phyloP scores from a whole-genome alignment of 2,113 vertebrate species.

The Gadus chalcogrammus region DNA sequence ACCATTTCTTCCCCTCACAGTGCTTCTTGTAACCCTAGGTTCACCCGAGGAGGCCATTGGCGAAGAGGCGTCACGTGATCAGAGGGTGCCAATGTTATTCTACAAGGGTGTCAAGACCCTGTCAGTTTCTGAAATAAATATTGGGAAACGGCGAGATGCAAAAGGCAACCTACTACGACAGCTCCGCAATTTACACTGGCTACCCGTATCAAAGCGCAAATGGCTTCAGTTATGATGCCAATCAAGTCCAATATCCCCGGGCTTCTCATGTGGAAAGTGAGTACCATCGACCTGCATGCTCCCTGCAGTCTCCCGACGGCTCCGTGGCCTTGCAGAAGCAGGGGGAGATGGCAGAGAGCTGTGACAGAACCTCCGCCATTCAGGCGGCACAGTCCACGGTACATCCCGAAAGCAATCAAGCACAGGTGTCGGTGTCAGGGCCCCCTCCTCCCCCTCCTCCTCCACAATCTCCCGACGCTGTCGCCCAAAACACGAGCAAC shows the following conservation, averaged over 20 bases:
- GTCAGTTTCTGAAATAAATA: conserved; percentile 99
- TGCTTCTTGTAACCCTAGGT: conserved; percentile 94
- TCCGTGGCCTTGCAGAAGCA: conserved; percentile 84
- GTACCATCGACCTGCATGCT: conserved; percentile 95
- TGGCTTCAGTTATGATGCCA: conserved; percentile 96
- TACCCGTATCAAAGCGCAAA: conserved; percentile 98
- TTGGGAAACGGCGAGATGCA: conserved; percentile 99
- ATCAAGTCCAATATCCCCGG: conserved; percentile 92
- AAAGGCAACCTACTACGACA: conserved; percentile 99
- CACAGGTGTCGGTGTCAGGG: conserved; percentile 71
- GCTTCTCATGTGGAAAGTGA: conserved; percentile 90
- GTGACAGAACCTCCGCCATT: conserved; percentile 83
- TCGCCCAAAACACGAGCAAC: conserved; percentile 85
- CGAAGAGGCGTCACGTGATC: conserved; percentile 96
- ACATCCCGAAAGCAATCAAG: conserved; percentile 77
- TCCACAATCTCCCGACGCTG: conserved; percentile 79
- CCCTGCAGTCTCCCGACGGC: conserved; percentile 87
- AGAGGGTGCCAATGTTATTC: conserved; percentile 99
- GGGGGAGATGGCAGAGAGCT: conserved; percentile 86
- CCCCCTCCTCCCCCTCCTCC: conserved; percentile 63
- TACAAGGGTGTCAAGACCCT: conserved; percentile 98
- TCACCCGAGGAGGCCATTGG: conserved; percentile 94
- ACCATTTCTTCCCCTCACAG: conserved; percentile 91
- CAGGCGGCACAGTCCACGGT: conserved; percentile 78
- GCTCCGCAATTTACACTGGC: conserved; percentile 98